Percentiles rank a stretch among this genome's conserved stretches.
Conservation (phyloP, 2,113 vertebrate species). For the Poecile atricapillus region DNA sequence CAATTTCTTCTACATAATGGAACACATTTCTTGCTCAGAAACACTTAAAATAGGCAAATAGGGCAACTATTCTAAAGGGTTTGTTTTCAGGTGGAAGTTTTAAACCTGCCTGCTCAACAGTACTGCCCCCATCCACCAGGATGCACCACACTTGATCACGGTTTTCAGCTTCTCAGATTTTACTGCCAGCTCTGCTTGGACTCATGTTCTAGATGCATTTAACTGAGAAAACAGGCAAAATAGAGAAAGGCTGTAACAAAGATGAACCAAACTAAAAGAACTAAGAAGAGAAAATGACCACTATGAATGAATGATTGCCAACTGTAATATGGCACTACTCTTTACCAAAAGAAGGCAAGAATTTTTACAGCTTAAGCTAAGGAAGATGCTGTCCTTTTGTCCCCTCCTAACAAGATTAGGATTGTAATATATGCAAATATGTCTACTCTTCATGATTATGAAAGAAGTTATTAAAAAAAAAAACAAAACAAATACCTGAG, state of each 20-base stretch:
- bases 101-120: neutral
- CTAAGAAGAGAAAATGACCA: neutral
- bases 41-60: neutral
- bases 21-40: neutral
- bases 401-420: neutral
- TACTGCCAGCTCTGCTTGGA: neutral
- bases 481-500: neutral
- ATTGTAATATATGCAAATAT: neutral
- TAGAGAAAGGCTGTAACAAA: neutral
- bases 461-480: neutral
- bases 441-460: neutral
- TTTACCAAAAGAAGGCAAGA: neutral
- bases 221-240: neutral
- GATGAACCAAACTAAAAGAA: neutral
- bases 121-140: neutral
- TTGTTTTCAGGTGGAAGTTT: neutral
- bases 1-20: neutral
- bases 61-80: neutral
- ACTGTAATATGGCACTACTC: neutral
- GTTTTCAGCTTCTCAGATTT: neutral
- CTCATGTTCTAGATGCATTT: neutral
- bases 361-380: neutral
- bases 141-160: neutral
- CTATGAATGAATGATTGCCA: neutral
- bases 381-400: neutral